phyloP scores from a whole-genome alignment of 2,797 vertebrate genomes.

The Anguilla obscura region DNA sequence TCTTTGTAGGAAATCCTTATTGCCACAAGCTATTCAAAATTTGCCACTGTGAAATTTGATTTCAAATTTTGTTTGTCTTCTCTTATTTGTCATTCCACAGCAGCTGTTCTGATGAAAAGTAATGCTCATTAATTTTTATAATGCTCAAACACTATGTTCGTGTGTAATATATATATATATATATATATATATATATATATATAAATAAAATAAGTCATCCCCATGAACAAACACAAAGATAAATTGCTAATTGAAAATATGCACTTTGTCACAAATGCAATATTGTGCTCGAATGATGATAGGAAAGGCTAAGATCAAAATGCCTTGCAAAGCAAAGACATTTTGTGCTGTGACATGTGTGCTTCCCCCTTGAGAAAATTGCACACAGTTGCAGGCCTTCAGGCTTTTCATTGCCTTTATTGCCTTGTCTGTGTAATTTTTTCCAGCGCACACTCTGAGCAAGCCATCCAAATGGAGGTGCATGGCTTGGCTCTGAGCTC shows the following conservation, averaged over 20 bases:
- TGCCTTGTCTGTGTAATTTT: neutral
- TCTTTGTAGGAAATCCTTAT: neutral
- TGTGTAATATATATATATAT: neutral
- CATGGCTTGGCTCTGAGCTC: neutral
- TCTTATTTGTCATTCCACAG: neutral
- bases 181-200: neutral
- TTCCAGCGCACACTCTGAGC: neutral
- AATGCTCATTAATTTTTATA: neutral
- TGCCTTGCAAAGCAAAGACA: neutral
- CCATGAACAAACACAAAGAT: neutral
- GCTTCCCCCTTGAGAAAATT: neutral
- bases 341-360: no score
- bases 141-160: neutral
- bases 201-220: neutral
- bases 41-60: neutral
- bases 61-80: constrained; percentile 1
- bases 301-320: neutral
- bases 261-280: neutral
- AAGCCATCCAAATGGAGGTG: neutral
- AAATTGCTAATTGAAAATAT: neutral
- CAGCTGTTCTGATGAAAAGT: neutral
- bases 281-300: neutral
- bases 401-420: constrained; percentile 10
- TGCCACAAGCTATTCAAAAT: constrained; percentile 3
- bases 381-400: neutral